Base-by-base conservation (phyloP, 1,140 invertebrate species). In the Cardiocondyla obscurior region DNA sequence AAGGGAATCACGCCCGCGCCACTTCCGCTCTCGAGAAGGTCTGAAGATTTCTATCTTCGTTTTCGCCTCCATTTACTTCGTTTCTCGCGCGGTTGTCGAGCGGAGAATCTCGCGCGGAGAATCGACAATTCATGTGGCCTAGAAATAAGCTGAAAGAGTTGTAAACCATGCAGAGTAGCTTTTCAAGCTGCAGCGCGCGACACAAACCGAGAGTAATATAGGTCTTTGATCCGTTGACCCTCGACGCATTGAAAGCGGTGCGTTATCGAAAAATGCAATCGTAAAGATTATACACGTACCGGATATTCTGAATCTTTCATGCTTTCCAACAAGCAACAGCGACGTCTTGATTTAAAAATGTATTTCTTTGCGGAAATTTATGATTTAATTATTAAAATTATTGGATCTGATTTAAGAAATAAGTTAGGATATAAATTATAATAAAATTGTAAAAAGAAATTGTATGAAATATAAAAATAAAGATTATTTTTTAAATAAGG, bases 81-180 rank as follows among this genome's bases (percentile, higher is more conserved):
- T 77, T 57, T 36, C 28, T 64, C 58, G 44, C 30, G 3, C 19
- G 49, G 42, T 64, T 36, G 62, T 44, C 53, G 42, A 30, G 16
- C 10, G n/a, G 12, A 46, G 42, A 62, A 22, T 62, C 5, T n/a
- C 25, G n/a, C n/a, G n/a, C n/a, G 7, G 10, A 14, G 28, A 62
- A 33, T 28, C 6, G 42, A 2, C 36, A 2, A 28, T 19, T 36
- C 19, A 49, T 22, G 14, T 60, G 25, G 14, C 64, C 55, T 55
- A 49, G 51, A 84, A 84, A 83, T 58, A 65, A 57, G 53, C 70
- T 81, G 67, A 84, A 81, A 84, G 74, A 57, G 60, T 77, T 67
- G 25, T 62, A 30, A 14, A 62, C 36, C 12, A 81, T 46, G 14
- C 33, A 39, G 7, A 42, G 25, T 58, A 49, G 65, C 3, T 65